Evolutionary conservation across 2,888 invertebrate species (phyloP), one percentile per base, ranked within the genome.

Genomic region (Spicauda simplicius): DNA sequence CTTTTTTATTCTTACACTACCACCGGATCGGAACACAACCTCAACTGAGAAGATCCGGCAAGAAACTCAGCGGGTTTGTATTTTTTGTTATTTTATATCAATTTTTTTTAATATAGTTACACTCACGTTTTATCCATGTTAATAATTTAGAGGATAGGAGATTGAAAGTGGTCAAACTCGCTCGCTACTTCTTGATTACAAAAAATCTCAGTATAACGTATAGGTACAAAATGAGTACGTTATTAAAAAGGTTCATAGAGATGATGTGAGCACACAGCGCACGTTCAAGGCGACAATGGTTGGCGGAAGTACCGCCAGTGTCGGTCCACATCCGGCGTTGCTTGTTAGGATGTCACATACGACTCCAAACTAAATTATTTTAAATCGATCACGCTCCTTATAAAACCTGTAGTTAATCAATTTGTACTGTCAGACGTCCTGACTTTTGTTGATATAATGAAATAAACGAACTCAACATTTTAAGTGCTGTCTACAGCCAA

Each of bases 211-310:
- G 25, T 5, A 25, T 25, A 14, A 41, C 14, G 10, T 41, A 41
- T 41, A 14, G 41, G 41, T 14, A 41, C 1, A 11, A 14, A 41
- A 11, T 8, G 8, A 8, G 33, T 33, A 6, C 33, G 8, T 6
- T 33, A 33, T 33, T 33, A 33, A 33, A 65, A 59, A 65, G 59
- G 65, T 53, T 30, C 59, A 65, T 66, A 60, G 20, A 59, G 60
- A 66, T 65, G 54, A 60, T 54, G 58, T 54, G 68, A 69, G 67
- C 64, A 75, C 67, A 60, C 74, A 71, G 54, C 56, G 70, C 76
- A 75, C 82, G 83, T 81, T 71, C 76, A 64, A 68, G 68, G 71
- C 75, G 73, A 80, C 81, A 81, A 82, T 81, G 81, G 79, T 75
- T 76, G 76, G 71, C 84, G 88, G 87, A 88, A 84, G 80, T 59